phyloP scores from a whole-genome alignment of 2,888 invertebrate genomes.

The Nemotelus pantherinus region DNA sequence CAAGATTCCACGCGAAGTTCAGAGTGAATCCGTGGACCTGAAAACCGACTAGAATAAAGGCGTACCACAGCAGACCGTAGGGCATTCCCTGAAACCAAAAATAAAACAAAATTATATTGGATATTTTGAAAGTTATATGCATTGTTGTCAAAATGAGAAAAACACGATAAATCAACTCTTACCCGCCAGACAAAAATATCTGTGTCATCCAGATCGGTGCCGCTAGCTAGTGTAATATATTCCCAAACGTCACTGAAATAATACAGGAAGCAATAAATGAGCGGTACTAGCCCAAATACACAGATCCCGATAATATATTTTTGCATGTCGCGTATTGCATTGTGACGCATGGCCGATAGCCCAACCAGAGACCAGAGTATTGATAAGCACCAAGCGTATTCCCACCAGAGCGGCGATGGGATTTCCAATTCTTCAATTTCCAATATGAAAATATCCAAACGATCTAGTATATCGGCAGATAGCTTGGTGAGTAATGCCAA shows the following conservation, averaged over 20 bases:
- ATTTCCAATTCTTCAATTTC: conserved; percentile 89
- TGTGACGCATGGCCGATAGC: conserved; percentile 85
- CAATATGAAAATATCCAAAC: conserved; percentile 91
- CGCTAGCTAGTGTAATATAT: conserved; percentile 72
- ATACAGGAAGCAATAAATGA: conserved; percentile 82
- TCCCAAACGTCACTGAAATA: conserved; percentile 86
- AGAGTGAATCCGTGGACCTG: conserved; percentile 91
- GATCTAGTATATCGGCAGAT: conserved; percentile 90
- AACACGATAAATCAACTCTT: conserved; percentile 48
- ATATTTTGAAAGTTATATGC: conserved; percentile 41
- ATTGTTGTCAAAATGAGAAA: conserved; percentile 28
- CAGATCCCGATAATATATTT: conserved; percentile 84
- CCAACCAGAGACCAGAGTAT: conserved; percentile 85
- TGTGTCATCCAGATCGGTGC: conserved; percentile 71
- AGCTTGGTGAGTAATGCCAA: conserved; percentile 91
- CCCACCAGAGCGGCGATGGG: conserved; percentile 84
- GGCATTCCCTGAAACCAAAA: conserved; percentile 79
- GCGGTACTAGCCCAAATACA: conserved; percentile 81
- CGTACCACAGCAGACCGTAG: conserved; percentile 92
- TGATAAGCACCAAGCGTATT: conserved; percentile 91
- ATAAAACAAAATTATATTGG: conserved; percentile 11
- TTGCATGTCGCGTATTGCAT: conserved; percentile 79
- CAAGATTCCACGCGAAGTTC: conserved; percentile 83
- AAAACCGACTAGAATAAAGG: conserved; percentile 84
- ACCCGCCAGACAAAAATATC: conserved; percentile 87